phyloP scores from a whole-genome alignment of 2,113 vertebrate genomes.

The Archocentrus centrarchus region DNA sequence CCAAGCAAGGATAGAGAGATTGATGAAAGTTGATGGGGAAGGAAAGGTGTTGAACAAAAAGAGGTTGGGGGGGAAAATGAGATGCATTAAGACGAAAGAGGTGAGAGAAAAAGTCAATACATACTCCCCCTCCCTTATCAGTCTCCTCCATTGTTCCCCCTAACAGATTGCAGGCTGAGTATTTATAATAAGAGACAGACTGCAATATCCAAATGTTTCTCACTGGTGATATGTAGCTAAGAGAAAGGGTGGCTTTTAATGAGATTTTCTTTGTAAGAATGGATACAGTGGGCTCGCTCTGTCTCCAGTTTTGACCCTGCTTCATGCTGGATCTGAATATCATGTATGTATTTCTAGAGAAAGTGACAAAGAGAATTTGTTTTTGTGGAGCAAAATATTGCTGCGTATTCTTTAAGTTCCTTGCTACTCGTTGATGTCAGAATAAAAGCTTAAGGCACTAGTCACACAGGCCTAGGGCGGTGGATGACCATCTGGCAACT shows the following conservation, averaged over 20 bases:
- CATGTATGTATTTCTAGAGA: neutral
- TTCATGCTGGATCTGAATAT: neutral
- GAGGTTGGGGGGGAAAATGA: conserved; percentile 57
- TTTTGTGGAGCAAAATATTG: neutral
- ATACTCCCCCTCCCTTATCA: conserved; percentile 52
- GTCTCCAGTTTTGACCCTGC: conserved; percentile 12
- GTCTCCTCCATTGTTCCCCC: conserved; percentile 66
- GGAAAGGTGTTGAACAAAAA: conserved; percentile 74
- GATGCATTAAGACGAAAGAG: conserved; percentile 74
- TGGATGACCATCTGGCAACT: neutral
- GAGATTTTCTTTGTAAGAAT: conserved; percentile 61
- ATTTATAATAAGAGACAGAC: conserved; percentile 58
- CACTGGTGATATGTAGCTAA: conserved; percentile 50
- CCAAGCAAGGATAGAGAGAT: conserved; percentile 64
- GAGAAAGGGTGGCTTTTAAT: conserved; percentile 67
- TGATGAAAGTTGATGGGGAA: conserved; percentile 68
- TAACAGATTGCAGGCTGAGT: conserved; percentile 54
- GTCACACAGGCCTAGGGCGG: rapidly evolving
- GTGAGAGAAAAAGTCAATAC: conserved; percentile 71
- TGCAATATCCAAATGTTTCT: conserved; percentile 75
- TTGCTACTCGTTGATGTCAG: neutral
- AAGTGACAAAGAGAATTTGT: neutral
- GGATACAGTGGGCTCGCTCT: conserved; percentile 26
- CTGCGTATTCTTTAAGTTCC: neutral
- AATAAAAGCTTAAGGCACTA: neutral